Percentiles rank a stretch among this genome's conserved stretches.
These are phyloP conservation scores for Gymnogyps californianus DNA, from an alignment of 2,113 vertebrate genomes.

Conservation along the genomic window DNA sequence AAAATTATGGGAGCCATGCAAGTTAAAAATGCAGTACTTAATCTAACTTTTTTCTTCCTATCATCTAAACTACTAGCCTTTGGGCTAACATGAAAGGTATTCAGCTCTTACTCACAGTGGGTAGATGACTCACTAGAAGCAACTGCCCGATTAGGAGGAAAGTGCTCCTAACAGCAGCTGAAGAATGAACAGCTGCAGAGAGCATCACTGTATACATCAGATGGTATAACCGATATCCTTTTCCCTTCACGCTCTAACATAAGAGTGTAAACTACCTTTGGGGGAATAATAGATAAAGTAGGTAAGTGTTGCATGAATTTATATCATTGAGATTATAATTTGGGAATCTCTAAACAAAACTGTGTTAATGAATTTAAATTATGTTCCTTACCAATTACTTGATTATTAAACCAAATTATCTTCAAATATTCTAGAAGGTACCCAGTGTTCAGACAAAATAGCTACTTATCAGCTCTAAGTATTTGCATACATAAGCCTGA, in stretches of 20 bases:
- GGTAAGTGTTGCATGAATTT: neutral
- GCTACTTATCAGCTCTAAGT: neutral
- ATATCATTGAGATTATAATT: neutral
- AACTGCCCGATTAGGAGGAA: neutral
- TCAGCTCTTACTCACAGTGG: neutral
- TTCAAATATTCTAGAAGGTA: neutral
- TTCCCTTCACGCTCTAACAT: neutral
- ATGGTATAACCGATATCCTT: neutral
- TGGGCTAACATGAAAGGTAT: neutral
- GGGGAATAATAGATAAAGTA: neutral
- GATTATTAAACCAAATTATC: neutral
- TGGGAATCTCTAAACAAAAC: neutral
- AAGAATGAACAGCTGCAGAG: neutral
- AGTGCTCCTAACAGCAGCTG: neutral
- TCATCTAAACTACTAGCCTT: neutral
- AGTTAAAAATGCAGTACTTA: neutral
- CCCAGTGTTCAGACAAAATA: neutral
- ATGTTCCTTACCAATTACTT: neutral
- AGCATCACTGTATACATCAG: neutral
- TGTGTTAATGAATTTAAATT: neutral
- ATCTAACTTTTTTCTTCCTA: neutral
- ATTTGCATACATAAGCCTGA: neutral
- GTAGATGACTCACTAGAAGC: neutral
- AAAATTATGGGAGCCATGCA: neutral
- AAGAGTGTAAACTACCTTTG: neutral